These are phyloP conservation scores for Seriola rivoliana DNA, from an alignment of 2,113 vertebrate species.

Conservation along the genomic window DNA sequence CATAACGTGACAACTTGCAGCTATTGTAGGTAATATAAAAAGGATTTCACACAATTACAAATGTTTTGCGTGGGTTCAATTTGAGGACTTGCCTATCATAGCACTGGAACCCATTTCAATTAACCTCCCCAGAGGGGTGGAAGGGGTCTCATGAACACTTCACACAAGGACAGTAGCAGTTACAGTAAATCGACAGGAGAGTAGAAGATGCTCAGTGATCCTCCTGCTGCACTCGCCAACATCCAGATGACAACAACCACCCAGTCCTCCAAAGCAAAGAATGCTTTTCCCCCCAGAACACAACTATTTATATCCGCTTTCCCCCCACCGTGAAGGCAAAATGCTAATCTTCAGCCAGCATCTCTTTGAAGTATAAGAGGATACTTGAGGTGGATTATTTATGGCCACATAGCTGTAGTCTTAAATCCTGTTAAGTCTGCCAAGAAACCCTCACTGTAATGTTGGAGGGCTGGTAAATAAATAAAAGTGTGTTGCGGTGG, in stretches of 20 bases:
- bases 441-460: constrained; percentile 47
- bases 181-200: constrained; percentile 58
- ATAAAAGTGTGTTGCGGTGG: constrained; percentile 32
- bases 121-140: constrained; percentile 47
- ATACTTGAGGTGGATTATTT: constrained; percentile 84
- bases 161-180: constrained; percentile 60
- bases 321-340: constrained; percentile 65
- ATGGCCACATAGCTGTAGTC: constrained; percentile 70
- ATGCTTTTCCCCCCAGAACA: constrained; percentile 29
- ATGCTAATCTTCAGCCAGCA: constrained; percentile 80
- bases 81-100: constrained; percentile 35
- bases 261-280: constrained; percentile 37
- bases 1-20: constrained; percentile 17
- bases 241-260: constrained; percentile 60
- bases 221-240: constrained; percentile 56
- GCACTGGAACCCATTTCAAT: constrained; percentile 68
- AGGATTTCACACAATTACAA: neutral
- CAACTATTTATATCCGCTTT: constrained; percentile 76
- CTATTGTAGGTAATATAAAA: constrained; percentile 37
- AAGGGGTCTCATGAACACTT: constrained; percentile 60
- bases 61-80: neutral
- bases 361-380: constrained; percentile 83
- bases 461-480: constrained; percentile 48
- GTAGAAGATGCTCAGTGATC: constrained; percentile 26
- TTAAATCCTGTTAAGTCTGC: constrained; percentile 78